Base-by-base conservation (phyloP, 2,888 invertebrate genomes). In the Tuta absoluta region DNA sequence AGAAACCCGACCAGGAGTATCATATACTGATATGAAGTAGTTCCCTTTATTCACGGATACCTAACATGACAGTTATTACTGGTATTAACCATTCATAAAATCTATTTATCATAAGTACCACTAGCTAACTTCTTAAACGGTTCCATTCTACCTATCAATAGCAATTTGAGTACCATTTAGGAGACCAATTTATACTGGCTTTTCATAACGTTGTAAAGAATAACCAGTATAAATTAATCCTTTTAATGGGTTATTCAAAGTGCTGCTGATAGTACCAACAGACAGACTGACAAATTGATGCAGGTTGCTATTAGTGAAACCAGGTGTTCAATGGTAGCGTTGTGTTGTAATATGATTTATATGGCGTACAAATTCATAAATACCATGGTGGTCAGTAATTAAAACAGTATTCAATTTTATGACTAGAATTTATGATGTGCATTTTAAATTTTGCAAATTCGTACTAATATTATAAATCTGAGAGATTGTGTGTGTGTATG, bases 281-380 rank as follows among this genome's bases (percentile, higher is more conserved):
- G 57, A 57, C 57, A 56, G 53, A 17, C 33, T 28, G 57, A 59
- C 59, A 59, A 59, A 59, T 59, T 41, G 59, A 59, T 59, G 41
- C 37, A 59, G 41, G 59, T 59, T 19, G 59, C 14, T 59, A 59
- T 59, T 59, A 59, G 59, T 23, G 51, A 53, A 45, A 23, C 51
- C 51, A 53, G 51, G 51, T 58, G 58, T 28, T 28, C 58, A 33
- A 58, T 49, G 49, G 19, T 45, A 45, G n/a, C n/a, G 12, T 49
- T 8, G 14, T 53, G 51, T 23, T n/a, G 45, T 45, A 45, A 24
- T 10, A 53, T 53, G 51, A 53, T 53, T 53, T 53, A 53, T 23
- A 53, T 12, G 48, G 14, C 23, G 51, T 1, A 12, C 1, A 53
- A 53, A 53, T 23, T 53, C 51, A 23, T 53, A 23, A 53, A 23